Base-by-base conservation (phyloP, 1,140 invertebrate species). In the Nephila pilipes region DNA sequence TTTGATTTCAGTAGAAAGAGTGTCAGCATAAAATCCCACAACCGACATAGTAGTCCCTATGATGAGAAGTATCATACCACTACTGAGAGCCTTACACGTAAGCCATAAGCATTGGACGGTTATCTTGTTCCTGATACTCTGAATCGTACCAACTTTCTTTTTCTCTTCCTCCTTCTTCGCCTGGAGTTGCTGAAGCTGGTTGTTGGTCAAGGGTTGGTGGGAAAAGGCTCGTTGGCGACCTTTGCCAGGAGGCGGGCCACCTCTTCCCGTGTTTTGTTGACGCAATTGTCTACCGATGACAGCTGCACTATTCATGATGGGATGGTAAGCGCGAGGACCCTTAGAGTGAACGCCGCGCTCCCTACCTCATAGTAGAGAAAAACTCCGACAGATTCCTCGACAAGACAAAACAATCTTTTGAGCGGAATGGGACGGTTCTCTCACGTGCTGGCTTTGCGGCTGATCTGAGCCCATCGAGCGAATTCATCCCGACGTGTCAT, bases 41-140 rank as follows among this genome's bases (percentile, higher is more conserved):
- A 97, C 98, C 38, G 98, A 98, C 98, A 99, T 98, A 69, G 97
- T 97, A 81, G 97, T 97, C 65, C 98, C 98, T 60, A 98, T 96
- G 91, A 98, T 96, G 97, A 98, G 97, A 93, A 98, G 96, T 65
- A 98, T 96, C 81, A 98, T 96, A 32, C 98, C 98, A 93, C 98
- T 96, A 93, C 97, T 97, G 12, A 98, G 96, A 46, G 98, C 98
- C 94, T 98, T 97, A 95, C 98, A 98, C 38, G 98, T 98, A 95
- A 98, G 97, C 98, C 98, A 98, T 93, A 98, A 96, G 95, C 98
- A 98, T 81, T 94, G 94, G 90, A 94, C 87, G 57, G 94, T 94
- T 57, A 94, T 92, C 69, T 93, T 88, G 75, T 75, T 92, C 29
- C 91, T 75, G 85, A 93, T 93, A 29, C 93, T 93, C 29, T 94